Evolutionary conservation across 1,140 invertebrate species (phyloP).

Genomic region (Drosophila oshimai): DNA sequence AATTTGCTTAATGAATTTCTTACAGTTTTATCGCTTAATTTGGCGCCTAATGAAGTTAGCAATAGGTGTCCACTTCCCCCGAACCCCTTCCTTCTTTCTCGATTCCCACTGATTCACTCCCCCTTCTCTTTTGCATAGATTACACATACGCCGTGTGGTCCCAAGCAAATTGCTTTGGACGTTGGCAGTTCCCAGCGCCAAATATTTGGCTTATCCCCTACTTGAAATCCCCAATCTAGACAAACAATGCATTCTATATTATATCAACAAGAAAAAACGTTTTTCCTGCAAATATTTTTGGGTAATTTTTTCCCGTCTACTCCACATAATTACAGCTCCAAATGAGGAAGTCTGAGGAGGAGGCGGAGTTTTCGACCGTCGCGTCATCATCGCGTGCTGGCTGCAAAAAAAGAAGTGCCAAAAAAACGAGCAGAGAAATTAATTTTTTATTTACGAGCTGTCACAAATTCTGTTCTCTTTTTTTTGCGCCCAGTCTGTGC

Average conservation of each 20-base stretch:
- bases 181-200: conserved; percentile 24
- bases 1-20: conserved; percentile 76
- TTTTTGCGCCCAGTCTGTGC: conserved; percentile 17
- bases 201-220: conserved; percentile 40
- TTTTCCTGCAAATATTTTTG: conserved; percentile 66
- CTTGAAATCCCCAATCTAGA: conserved; percentile 26
- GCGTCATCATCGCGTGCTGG: conserved; percentile 69
- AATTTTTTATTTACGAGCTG: conserved; percentile 80
- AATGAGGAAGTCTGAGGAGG: conserved; percentile 37
- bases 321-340: conserved; percentile 63
- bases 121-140: conserved; percentile 49
- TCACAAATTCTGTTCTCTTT: conserved; percentile 69
- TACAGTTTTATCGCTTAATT: conserved; percentile 74
- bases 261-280: conserved; percentile 41
- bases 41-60: conserved; percentile 71
- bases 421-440: conserved; percentile 54
- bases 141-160: conserved; percentile 68
- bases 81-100: neutral
- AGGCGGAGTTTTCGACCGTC: conserved; percentile 22
- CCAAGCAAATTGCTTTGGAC: conserved; percentile 33
- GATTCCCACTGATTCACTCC: conserved; percentile 26
- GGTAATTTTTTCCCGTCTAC: conserved; percentile 58
- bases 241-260: conserved; percentile 35
- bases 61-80: conserved; percentile 29
- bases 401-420: neutral